A percentile compares a stretch with the other conserved stretches of the same genome.
Conservation (phyloP, 2,113 vertebrate genomes). For the Vombatus ursinus region DNA sequence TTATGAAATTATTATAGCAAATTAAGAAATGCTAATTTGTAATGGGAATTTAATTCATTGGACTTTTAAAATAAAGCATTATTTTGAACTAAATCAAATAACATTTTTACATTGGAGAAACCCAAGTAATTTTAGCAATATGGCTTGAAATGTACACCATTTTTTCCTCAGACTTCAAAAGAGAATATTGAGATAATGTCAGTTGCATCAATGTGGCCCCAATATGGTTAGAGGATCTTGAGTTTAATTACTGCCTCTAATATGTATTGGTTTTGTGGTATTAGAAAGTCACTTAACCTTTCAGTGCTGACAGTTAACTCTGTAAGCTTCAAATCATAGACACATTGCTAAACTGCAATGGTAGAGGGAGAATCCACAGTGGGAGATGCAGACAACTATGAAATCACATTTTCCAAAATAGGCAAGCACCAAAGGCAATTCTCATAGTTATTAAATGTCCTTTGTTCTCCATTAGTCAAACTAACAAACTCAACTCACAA, state of each 20-base stretch:
- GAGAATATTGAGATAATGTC: slow-evolving; percentile 78
- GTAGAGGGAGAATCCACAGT: not conserved
- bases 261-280: not conserved
- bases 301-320: not conserved
- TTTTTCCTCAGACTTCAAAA: slow-evolving; percentile 80
- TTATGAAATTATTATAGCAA: slow-evolving; percentile 31
- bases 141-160: slow-evolving; percentile 74
- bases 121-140: slow-evolving; percentile 79
- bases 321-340: not conserved
- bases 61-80: slow-evolving; percentile 31
- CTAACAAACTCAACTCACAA: slow-evolving; percentile 78
- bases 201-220: slow-evolving; percentile 9
- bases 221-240: not conserved
- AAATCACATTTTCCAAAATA: not conserved
- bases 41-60: slow-evolving; percentile 61
- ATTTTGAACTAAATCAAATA: slow-evolving; percentile 71
- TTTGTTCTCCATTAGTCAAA: slow-evolving; percentile 80
- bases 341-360: not conserved
- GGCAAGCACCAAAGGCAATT: slow-evolving; percentile 76
- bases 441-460: slow-evolving; percentile 81
- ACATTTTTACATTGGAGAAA: slow-evolving; percentile 71
- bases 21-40: slow-evolving; percentile 68
- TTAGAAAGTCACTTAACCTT: not conserved
- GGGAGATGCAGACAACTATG: not conserved
- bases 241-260: not conserved